A percentile compares a stretch with the other conserved stretches of the same genome.
Conservation (phyloP, 2,113 vertebrate species). For the Alligator sinensis region DNA sequence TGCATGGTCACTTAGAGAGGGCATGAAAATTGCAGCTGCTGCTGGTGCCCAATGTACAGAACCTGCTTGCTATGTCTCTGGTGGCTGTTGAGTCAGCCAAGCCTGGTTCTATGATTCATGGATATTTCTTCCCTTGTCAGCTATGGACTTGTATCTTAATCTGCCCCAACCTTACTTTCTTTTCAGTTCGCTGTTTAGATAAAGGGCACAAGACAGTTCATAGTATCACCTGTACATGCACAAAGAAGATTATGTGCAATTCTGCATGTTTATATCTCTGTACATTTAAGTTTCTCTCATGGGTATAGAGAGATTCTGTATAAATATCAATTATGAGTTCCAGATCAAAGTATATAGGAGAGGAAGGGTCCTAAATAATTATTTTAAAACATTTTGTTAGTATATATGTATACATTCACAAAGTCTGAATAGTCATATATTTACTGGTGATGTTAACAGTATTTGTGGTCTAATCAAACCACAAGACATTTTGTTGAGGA, state of each 20-base stretch:
- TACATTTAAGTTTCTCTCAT: not conserved
- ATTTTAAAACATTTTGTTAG: not conserved
- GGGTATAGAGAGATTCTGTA: not conserved
- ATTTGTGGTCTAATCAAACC: not conserved
- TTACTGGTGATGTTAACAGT: not conserved
- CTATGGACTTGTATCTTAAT: not conserved
- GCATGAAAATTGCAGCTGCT: no score
- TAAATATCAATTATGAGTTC: not conserved
- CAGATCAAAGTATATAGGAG: not conserved
- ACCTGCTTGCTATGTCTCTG: not conserved
- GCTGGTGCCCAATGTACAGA: no score
- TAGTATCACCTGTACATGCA: not conserved
- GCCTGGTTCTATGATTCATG: not conserved
- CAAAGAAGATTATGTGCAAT: not conserved
- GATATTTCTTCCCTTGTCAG: not conserved
- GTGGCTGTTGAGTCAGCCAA: not conserved
- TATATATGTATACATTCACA: not conserved
- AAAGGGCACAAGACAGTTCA: not conserved
- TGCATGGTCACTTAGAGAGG: no score
- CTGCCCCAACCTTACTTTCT: not conserved
- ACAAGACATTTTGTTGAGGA: not conserved
- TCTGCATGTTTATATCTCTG: not conserved
- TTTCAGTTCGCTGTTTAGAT: not conserved
- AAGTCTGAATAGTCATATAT: not conserved
- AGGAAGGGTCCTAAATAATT: not conserved